Percentiles rank a stretch among this genome's conserved stretches.
phyloP scores from a whole-genome alignment of 2,797 vertebrate species.

The Avahi laniger region DNA sequence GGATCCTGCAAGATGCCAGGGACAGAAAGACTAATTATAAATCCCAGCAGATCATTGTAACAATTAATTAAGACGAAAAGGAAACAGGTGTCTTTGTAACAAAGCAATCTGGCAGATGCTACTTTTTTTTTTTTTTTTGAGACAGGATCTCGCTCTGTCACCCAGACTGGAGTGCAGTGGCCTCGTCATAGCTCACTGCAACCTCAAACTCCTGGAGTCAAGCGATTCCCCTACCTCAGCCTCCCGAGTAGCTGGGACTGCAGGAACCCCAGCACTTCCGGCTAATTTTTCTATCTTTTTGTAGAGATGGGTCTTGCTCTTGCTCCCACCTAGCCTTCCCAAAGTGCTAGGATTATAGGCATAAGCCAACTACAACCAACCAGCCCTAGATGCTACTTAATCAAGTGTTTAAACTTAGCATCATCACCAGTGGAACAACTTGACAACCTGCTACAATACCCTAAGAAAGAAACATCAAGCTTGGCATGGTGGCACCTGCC shows the following conservation, averaged over 20 bases:
- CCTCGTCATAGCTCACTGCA: background rate
- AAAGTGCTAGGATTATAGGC: background rate
- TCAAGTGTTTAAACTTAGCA: constrained; percentile 24
- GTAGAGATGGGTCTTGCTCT: background rate
- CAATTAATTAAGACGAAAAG: constrained; percentile 48
- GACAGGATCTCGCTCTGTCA: background rate
- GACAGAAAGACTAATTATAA: constrained; percentile 38
- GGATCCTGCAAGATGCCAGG: background rate
- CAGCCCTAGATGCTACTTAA: background rate
- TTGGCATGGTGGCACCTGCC: background rate
- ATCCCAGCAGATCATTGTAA: background rate
- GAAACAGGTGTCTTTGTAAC: constrained; percentile 18
- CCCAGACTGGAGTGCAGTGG: background rate
- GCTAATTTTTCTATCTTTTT: background rate
- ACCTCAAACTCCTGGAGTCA: background rate
- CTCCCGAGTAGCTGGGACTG: background rate
- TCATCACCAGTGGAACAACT: background rate
- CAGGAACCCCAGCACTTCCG: background rate
- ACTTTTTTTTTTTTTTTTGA: background rate
- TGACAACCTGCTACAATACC: background rate
- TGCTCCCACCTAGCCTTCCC: background rate
- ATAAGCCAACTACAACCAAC: background rate
- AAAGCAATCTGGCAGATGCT: background rate
- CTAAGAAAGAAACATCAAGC: background rate
- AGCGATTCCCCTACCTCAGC: background rate